Base-by-base conservation (phyloP, 1,140 invertebrate species). In the Drosophila equinoxialis region DNA sequence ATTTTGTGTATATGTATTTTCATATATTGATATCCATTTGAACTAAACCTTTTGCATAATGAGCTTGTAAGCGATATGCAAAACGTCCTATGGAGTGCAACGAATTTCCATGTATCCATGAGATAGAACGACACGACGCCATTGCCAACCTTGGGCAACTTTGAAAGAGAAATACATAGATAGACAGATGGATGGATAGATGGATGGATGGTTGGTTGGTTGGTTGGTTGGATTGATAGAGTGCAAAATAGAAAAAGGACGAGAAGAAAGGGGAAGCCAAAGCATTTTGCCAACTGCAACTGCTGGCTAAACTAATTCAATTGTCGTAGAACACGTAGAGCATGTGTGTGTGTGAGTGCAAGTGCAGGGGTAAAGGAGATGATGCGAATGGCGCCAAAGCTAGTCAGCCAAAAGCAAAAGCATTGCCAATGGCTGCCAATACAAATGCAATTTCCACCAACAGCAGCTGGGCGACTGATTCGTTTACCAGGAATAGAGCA, bases 401-500 rank as follows among this genome's bases (percentile, higher is more conserved):
- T 65, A 79, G 69, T 77, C 74, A 79, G 66, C 65, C 74, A 77
- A 51, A 51, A 51, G 77, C 68, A 79, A 79, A 75, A 71, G 55
- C 83, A 89, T 64, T 82, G 80, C 74, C 76, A 81, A 71, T 77
- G 77, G 84, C 84, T 81, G 84, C 84, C 84, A 89, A 89, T 89
- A 89, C 84, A 89, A 89, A 89, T 89, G 84, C 81, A 89, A 89
- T 89, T 89, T 89, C 75, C 84, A 89, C 69, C 65, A 70, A 65
- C 68, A 84, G 84, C 84, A 89, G 83, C 80, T 89, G 83, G 83
- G 84, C 76, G 83, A 66, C 80, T 83, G 83, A 87, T 87, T 87
- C 83, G 83, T 89, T 87, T 87, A 83, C 77, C 85, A 45, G 65
- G 8, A n/a, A 30, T 14, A 35, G 26, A 54, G 6, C 17, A 39